Conservation (phyloP, 2,113 vertebrate species). For the Prolemur simus region DNA sequence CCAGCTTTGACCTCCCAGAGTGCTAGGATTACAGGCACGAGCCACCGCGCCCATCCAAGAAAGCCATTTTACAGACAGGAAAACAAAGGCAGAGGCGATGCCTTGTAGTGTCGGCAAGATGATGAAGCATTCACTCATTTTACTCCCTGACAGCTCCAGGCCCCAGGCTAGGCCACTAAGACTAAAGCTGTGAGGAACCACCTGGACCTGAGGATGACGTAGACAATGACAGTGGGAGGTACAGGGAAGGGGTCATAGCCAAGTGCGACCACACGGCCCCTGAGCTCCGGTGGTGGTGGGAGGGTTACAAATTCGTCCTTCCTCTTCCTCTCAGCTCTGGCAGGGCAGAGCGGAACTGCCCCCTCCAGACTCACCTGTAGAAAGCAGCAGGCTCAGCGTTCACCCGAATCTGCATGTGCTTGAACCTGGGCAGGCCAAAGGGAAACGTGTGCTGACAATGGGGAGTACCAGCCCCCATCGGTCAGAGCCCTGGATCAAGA, state of each 20-base stretch:
- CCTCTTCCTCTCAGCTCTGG: background rate
- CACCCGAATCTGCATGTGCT: slow-evolving; percentile 98
- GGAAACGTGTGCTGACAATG: rapidly evolving
- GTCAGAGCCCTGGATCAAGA: background rate
- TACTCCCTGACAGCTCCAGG: background rate
- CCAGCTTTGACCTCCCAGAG: too few relatives aligned
- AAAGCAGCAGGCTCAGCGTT: slow-evolving; percentile 96
- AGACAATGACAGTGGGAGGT: background rate
- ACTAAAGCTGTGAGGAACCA: background rate
- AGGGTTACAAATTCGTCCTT: background rate
- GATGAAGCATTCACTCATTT: background rate
- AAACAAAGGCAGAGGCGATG: background rate
- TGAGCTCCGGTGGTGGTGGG: background rate
- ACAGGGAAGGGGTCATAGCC: background rate
- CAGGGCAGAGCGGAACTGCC: background rate
- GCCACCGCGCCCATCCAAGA: background rate
- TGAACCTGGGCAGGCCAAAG: slow-evolving; percentile 88
- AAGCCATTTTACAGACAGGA: background rate
- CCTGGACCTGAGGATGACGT: background rate
- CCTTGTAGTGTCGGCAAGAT: background rate
- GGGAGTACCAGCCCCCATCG: background rate
- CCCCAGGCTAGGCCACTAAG: background rate
- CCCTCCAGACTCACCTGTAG: slow-evolving; percentile 88
- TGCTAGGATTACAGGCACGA: too few relatives aligned
- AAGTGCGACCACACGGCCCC: background rate